These are phyloP conservation scores for Neopelma chrysocephalum DNA, from an alignment of 2,797 vertebrate species.

Conservation along the genomic window DNA sequence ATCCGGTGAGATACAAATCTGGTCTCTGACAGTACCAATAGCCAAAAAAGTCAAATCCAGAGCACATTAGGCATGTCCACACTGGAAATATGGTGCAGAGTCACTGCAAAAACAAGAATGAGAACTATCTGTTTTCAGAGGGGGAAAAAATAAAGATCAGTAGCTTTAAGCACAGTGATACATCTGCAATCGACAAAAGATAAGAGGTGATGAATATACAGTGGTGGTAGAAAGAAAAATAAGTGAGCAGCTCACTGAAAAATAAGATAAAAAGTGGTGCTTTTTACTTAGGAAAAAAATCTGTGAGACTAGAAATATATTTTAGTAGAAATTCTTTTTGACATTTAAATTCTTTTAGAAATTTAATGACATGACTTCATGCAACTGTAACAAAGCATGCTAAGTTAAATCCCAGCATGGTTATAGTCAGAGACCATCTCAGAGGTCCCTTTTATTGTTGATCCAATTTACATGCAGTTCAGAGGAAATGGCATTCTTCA, in stretches of 20 bases:
- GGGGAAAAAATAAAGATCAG: background rate
- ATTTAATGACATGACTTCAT: rapidly evolving
- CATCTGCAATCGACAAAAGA: background rate
- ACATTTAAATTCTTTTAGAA: no score
- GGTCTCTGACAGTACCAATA: background rate
- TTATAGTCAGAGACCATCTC: background rate
- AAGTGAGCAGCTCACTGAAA: background rate
- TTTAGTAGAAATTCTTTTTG: background rate
- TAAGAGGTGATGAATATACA: background rate
- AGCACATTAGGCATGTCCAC: background rate
- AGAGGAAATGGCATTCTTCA: background rate
- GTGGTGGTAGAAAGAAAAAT: background rate
- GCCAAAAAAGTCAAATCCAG: background rate
- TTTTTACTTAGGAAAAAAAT: background rate
- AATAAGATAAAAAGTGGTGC: background rate
- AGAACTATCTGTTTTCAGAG: background rate
- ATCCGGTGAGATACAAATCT: no score
- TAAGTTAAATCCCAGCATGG: background rate
- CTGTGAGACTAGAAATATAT: background rate
- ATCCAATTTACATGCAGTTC: background rate
- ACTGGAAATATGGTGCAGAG: background rate
- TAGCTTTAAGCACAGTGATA: background rate
- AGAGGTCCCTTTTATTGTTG: background rate
- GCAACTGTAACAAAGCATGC: background rate
- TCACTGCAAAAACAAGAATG: background rate